Evolutionary conservation across 2,113 vertebrate species (phyloP), one percentile per base, ranked within the genome.

Genomic region (Coptodon bakossiorum): DNA sequence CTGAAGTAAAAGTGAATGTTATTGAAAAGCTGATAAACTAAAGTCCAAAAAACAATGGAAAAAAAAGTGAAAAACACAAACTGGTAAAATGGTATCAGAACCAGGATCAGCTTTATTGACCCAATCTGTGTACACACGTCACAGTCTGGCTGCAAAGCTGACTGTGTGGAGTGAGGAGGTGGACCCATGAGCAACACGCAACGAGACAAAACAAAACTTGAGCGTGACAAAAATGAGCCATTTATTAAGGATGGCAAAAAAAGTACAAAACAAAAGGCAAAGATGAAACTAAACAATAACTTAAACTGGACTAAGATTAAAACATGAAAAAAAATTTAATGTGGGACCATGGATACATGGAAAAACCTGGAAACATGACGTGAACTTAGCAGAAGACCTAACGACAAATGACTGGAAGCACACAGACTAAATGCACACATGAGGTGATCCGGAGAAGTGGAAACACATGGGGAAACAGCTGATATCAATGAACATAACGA

Each of bases 41-140:
- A 43, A 73, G 38, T 27, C 68, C 2, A 45, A 17, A 2, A 45
- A 73, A 48, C 16, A 11, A 29, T 5, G 40, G 22, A 27, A 76
- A 76, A 14, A 31, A 76, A 76, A 29, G 24, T 17, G 68, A 73
- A 45, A 73, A 73, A 29, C 38, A 16, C 36, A 71, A 71, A 16
- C n/a, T 43, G n/a, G 13, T 63, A 0, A 63, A 63, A 31, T 36
- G 17, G 31, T 36, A 7, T n/a, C 17, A 5, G 59, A 61, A 61
- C 1, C 57, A 61, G 27, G 36, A 63, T 63, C 31, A n/a, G 31
- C 17, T 63, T 19, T 11, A 36, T 17, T 36, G 31, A 1, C 3
- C 16, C 19, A 19, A 63, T 6, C 29, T 61, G 29, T 63, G 57
- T 34, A 34, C 17, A 36, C 31, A n/a, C 6, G 14, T 31, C 56